Conservation (phyloP, 2,113 vertebrate genomes). For the Crypturellus undulatus region DNA sequence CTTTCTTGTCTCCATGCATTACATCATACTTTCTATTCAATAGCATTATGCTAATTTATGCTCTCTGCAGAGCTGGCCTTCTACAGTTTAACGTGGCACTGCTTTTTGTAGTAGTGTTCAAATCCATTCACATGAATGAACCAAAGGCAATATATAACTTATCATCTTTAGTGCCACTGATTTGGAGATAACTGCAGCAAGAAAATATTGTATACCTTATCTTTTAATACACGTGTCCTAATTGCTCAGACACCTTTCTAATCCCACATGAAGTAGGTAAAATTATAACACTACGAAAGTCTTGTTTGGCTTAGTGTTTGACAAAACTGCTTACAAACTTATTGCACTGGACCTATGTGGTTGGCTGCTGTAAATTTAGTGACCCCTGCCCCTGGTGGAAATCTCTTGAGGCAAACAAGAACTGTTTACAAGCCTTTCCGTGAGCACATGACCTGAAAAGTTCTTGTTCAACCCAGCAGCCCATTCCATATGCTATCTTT, state of each 20-base stretch:
- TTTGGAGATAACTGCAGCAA: not conserved
- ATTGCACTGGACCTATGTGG: accelerated
- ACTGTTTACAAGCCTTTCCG: not conserved
- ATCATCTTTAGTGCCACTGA: not conserved
- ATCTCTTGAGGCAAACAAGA: not conserved
- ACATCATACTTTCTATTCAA: not conserved
- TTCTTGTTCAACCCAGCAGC: not conserved
- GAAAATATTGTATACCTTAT: too few species aligned
- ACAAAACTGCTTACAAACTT: not conserved
- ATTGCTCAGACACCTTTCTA: not conserved
- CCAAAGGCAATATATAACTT: not conserved
- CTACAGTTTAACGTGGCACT: not conserved
- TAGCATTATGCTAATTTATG: not conserved
- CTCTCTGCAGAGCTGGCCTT: not conserved
- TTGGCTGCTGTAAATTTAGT: not conserved
- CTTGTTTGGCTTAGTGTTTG: not conserved
- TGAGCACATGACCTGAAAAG: not conserved
- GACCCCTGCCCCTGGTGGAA: not conserved
- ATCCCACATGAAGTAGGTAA: not conserved
- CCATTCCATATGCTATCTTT: not conserved
- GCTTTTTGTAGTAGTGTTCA: not conserved
- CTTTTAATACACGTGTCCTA: not conserved
- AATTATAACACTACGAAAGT: not conserved
- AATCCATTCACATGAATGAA: conserved; percentile 15
- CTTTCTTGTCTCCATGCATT: not conserved